phyloP scores from a whole-genome alignment of 2,113 vertebrate genomes.

The Melanocharis versteri region DNA sequence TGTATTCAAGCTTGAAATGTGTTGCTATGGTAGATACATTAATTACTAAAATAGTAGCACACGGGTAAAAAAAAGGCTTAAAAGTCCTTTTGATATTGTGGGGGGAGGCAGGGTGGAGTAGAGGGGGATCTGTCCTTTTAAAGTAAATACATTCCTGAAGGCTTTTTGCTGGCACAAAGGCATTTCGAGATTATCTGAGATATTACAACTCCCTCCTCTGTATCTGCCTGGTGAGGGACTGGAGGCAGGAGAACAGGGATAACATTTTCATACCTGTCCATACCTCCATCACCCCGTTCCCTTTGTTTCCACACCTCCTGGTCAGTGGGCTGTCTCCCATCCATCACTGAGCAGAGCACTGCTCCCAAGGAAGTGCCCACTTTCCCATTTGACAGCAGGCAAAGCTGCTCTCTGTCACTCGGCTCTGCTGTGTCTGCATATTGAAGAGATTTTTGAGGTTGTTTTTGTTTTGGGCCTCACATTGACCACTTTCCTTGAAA shows the following conservation, averaged over 20 bases:
- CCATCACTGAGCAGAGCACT: neutral
- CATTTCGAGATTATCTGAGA: neutral
- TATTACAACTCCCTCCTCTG: neutral
- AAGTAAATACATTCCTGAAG: neutral
- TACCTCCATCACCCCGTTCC: neutral
- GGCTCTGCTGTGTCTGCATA: neutral
- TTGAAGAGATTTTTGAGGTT: neutral
- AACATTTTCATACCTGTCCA: neutral
- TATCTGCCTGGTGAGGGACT: neutral
- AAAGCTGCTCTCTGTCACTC: neutral
- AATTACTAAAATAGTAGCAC: neutral
- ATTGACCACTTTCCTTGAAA: neutral
- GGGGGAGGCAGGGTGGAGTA: accelerated
- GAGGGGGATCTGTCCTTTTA: neutral
- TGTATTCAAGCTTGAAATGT: neutral
- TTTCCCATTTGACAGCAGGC: neutral
- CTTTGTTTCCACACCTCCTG: neutral
- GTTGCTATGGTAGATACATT: neutral
- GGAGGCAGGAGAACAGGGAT: neutral
- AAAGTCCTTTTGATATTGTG: neutral
- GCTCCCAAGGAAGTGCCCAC: neutral
- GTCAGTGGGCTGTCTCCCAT: neutral
- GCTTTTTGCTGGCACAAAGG: neutral
- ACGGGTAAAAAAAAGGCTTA: neutral
- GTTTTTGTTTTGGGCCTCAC: neutral